phyloP scores from a whole-genome alignment of 2,888 invertebrate genomes.

The Lasioglossum calceatum region DNA sequence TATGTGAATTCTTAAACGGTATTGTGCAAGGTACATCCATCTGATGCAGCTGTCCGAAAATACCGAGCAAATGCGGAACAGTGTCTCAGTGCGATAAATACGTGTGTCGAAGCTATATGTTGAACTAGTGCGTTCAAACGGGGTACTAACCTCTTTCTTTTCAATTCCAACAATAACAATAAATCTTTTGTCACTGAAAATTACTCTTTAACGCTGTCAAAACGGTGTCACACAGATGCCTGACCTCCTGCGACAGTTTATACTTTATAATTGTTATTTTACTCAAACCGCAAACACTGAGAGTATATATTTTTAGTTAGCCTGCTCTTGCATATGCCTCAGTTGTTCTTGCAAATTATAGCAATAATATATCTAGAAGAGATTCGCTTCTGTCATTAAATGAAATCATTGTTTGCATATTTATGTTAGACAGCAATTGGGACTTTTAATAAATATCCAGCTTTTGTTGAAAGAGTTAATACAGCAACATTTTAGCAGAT shows the following conservation, averaged over 20 bases:
- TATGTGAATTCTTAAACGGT: conserved; percentile 38
- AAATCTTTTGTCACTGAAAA: conserved; percentile 33
- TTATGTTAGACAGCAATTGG: neutral
- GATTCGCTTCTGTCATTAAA: neutral
- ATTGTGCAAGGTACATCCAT: conserved; percentile 33
- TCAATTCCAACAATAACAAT: conserved; percentile 40
- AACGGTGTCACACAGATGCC: neutral
- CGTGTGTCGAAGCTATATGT: neutral
- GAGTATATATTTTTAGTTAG: neutral
- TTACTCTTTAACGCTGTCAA: neutral
- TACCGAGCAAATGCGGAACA: conserved; percentile 19
- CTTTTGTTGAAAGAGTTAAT: conserved; percentile 12
- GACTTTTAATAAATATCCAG: neutral
- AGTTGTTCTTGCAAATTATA: neutral
- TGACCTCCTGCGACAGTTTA: neutral
- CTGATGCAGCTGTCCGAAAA: conserved; percentile 11
- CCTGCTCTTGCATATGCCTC: neutral
- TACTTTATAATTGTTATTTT: neutral
- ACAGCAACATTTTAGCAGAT: conserved; percentile 19
- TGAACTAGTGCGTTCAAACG: conserved; percentile 20
- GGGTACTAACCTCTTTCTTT: conserved; percentile 50
- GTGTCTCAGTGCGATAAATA: conserved; percentile 25
- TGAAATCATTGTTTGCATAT: neutral
- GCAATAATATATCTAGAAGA: neutral
- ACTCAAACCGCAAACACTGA: neutral